Evolutionary conservation across 2,888 invertebrate species (phyloP), one percentile per base, ranked within the genome.

Genomic region (Sabatieria punctata): DNA sequence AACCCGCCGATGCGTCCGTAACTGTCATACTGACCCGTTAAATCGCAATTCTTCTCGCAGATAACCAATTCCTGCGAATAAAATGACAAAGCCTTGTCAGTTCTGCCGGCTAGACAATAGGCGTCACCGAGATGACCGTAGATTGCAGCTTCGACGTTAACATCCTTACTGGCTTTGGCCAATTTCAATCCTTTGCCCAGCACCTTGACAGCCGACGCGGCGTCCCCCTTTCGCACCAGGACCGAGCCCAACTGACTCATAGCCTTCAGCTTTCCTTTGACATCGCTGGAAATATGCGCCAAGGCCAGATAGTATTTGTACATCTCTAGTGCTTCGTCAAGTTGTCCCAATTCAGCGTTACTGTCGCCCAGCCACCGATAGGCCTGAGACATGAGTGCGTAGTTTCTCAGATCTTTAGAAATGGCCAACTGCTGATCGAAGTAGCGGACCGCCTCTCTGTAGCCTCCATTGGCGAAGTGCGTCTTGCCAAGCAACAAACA

Each of bases 401-500:
- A 83, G 67, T 89, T 88, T 69, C 88, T 85, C 41, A 86, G 73
- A 65, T 91, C 89, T 72, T 88, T 86, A 57, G 89, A 89, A 52
- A 93, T 69, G 1, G 86, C 83, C 58, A 93, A 71, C 66, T 91
- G 89, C 73, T 89, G 89, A 64, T 91, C 88, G 63, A 91, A 93
- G 66, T 91, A 93, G 57, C 38, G 11, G 8, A 38, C 38, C 6
- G 38, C 38, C 38, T 38, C 38, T n/a, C n/a, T 38, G 8, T 11
- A 35, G 37, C 22, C 23, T n/a, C 19, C 26, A n/a, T 1, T 4
- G 4, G 4, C 39, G 19, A 3, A 89, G 71, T 91, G 89, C 0
- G 88, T 89, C 63, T 88, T 91, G 24, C 91, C 91, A 2, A 88
- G 69, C 64, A 89, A 85, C 65, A 91, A 89, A 59, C 91, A 93